Percentiles rank a stretch among this genome's conserved stretches.
Conservation (phyloP, 2,113 vertebrate genomes). For the Willisornis vidua region DNA sequence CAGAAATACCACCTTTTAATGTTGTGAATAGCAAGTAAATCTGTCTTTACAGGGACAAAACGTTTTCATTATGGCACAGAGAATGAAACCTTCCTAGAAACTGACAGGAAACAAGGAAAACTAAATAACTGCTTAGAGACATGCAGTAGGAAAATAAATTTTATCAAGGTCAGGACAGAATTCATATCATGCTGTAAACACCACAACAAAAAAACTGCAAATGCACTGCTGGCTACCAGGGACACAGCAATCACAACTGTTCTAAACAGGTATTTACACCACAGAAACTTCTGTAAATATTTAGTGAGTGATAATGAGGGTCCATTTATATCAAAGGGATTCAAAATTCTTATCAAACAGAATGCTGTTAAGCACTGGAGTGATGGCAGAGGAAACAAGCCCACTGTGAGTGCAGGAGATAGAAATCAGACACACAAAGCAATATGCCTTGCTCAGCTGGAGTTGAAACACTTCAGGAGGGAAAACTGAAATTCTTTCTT, state of each 20-base stretch:
- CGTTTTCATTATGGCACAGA: slow-evolving; percentile 38
- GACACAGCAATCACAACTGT: not conserved
- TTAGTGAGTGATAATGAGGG: not conserved
- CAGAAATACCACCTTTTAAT: slow-evolving; percentile 36
- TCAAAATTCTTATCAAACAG: not conserved
- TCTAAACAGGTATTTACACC: not conserved
- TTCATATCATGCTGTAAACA: not conserved
- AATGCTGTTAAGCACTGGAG: not conserved
- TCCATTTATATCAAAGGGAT: not conserved
- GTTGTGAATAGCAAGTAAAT: slow-evolving; percentile 30
- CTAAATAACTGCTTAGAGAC: slow-evolving; percentile 22
- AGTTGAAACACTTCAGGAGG: not conserved
- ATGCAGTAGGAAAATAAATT: slow-evolving; percentile 25
- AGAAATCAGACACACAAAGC: not conserved
- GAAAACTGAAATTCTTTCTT: not conserved
- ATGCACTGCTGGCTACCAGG: not conserved
- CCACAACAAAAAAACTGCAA: not conserved
- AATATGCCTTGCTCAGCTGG: slow-evolving; percentile 16
- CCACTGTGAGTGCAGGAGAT: not conserved
- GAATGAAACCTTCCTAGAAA: slow-evolving; percentile 11
- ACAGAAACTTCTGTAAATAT: not conserved
- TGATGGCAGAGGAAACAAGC: not conserved
- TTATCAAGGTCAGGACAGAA: slow-evolving; percentile 41
- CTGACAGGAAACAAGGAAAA: slow-evolving; percentile 19
- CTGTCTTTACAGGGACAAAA: slow-evolving; percentile 23